These are phyloP conservation scores for Ceyx cyanopectus DNA, from an alignment of 2,113 vertebrate species.

Conservation along the genomic window DNA sequence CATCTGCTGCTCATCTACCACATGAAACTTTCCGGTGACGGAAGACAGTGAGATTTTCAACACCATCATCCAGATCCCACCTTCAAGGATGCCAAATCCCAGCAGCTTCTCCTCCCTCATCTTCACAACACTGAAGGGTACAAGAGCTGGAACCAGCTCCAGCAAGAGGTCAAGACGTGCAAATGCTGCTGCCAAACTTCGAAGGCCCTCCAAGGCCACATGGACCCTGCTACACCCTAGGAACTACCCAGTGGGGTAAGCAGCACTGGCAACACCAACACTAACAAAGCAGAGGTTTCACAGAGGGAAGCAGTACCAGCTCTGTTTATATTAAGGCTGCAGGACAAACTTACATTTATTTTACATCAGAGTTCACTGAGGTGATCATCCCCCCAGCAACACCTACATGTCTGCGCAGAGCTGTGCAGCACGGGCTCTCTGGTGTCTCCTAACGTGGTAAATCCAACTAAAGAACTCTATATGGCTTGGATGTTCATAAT, in stretches of 20 bases:
- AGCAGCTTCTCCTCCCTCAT: neutral
- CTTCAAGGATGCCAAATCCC: neutral
- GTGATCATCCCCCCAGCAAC: neutral
- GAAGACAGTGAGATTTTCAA: neutral
- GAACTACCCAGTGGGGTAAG: neutral
- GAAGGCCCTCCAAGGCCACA: neutral
- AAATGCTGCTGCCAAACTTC: neutral
- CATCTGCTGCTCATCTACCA: neutral
- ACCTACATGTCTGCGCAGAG: neutral
- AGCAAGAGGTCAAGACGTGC: neutral
- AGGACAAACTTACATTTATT: neutral
- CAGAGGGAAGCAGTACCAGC: neutral
- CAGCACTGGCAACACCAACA: neutral
- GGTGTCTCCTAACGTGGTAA: neutral
- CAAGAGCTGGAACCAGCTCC: neutral
- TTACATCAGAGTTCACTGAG: neutral
- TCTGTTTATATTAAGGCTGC: neutral
- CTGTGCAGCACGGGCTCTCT: neutral
- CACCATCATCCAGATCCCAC: neutral
- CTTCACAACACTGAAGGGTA: neutral
- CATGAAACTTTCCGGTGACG: fast-evolving
- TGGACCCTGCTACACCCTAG: fast-evolving
- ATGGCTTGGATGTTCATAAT: conserved; percentile 9
- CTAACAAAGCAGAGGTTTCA: neutral
- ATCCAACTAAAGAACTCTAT: conserved; percentile 30